These are phyloP conservation scores for Lepus europaeus DNA, from an alignment of 2,113 vertebrate genomes.

Conservation along the genomic window DNA sequence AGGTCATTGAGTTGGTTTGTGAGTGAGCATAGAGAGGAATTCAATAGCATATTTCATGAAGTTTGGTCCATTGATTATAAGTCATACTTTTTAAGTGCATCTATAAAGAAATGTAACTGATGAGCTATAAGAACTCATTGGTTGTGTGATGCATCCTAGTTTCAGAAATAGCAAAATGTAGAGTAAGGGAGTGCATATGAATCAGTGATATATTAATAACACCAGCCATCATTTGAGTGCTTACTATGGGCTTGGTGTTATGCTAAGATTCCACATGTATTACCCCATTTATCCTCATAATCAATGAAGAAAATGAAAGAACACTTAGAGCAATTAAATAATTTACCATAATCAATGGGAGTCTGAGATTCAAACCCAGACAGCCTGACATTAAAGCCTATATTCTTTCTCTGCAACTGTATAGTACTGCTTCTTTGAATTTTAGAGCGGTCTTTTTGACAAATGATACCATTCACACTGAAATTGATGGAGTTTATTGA, in stretches of 20 bases:
- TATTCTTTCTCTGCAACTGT: background rate
- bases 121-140: background rate
- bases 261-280: background rate
- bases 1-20: constrained; percentile 34
- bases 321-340: background rate
- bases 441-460: background rate
- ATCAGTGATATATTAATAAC: background rate
- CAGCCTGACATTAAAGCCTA: background rate
- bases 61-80: constrained; percentile 9
- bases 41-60: background rate
- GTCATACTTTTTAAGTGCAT: background rate
- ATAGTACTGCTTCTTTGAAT: background rate
- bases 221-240: background rate
- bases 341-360: background rate
- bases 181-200: background rate
- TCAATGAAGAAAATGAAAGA: constrained; percentile 15
- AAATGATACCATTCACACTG: background rate
- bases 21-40: constrained; percentile 17
- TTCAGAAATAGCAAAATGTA: background rate
- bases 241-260: background rate
- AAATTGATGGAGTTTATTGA: background rate
- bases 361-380: background rate
- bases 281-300: constrained; percentile 26
- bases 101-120: background rate
- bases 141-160: background rate